Percentiles rank a stretch among this genome's conserved stretches.
phyloP scores from a whole-genome alignment of 2,113 vertebrate genomes.

The Amazona guildingii region DNA sequence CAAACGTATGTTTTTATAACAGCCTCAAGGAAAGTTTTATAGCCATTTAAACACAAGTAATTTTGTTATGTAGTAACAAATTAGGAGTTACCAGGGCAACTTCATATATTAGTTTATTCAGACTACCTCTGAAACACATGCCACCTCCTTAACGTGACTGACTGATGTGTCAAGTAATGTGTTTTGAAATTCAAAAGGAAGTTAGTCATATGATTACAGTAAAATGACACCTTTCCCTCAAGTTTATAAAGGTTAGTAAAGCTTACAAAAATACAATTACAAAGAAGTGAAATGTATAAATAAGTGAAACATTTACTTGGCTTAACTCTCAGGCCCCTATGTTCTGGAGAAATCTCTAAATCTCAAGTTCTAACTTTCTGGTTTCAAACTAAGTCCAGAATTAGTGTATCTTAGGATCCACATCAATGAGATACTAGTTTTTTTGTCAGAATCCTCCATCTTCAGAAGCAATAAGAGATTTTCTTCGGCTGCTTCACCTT shows the following conservation, averaged over 20 bases:
- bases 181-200: slow-evolving; percentile 8
- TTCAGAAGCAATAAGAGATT: not conserved
- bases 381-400: not conserved
- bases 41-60: not conserved
- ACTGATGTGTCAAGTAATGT: not conserved
- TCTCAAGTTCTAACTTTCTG: not conserved
- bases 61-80: slow-evolving; percentile 5
- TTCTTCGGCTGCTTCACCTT: not conserved
- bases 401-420: not conserved
- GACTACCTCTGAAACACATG: not conserved
- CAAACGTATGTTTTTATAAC: not conserved
- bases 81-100: slow-evolving; percentile 53
- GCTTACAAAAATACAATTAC: not conserved
- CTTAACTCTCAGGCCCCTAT: not conserved
- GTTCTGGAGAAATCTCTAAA: not conserved
- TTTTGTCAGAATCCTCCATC: not conserved
- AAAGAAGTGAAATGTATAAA: not conserved
- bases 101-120: slow-evolving; percentile 6
- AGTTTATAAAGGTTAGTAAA: not conserved
- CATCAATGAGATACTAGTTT: not conserved
- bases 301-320: not conserved
- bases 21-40: not conserved
- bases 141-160: not conserved
- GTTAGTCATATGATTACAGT: not conserved
- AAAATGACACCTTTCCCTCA: not conserved